Evolutionary conservation across 2,888 invertebrate species (phyloP), one percentile per base, ranked within the genome.

Genomic region (Drosophila crucigera): DNA sequence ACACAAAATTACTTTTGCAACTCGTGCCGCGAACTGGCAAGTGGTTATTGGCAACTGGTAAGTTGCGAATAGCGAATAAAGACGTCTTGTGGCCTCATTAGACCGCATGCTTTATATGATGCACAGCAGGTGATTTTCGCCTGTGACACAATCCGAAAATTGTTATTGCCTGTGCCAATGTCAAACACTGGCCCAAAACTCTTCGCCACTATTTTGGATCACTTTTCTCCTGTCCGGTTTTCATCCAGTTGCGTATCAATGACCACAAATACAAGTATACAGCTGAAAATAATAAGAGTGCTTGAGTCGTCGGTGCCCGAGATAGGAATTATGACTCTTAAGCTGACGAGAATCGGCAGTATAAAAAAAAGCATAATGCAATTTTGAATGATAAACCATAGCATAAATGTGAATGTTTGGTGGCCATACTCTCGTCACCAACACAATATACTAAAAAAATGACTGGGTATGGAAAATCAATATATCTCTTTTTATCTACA

Each of bases 1-100:
- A 68, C 53, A 62, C 69, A 60, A 75, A 77, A 81, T 77, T 67
- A 83, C 84, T 83, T 86, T 83, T 73, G 75, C 33, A 83, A 83
- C 81, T 76, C 76, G 85, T 82, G 84, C 75, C 74, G 52, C 53
- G 47, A 56, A 49, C 68, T 41, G 41, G 33, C 53, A 69, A 65
- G 9, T 33, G 49, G 60, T 47, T 37, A 50, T 19, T 22, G 47
- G 35, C 59, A 73, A 39, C n/a, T 50, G 39, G 61, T 28, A 55
- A 62, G 39, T 63, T 55, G 59, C 70, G 37, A 47, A 22, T 30
- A 14, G 16, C 37, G 25, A n/a, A 39, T 22, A 22, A 37, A 47
- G 28, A 22, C 56, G 72, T 61, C 68, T 83, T 62, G 80, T 75
- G 74, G 74, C 73, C 84, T 83, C 71, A 86, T 86, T 83, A 81